Evolutionary conservation across 2,888 invertebrate genomes (phyloP), one percentile per base, ranked within the genome.

Genomic region (Sesia apiformis): DNA sequence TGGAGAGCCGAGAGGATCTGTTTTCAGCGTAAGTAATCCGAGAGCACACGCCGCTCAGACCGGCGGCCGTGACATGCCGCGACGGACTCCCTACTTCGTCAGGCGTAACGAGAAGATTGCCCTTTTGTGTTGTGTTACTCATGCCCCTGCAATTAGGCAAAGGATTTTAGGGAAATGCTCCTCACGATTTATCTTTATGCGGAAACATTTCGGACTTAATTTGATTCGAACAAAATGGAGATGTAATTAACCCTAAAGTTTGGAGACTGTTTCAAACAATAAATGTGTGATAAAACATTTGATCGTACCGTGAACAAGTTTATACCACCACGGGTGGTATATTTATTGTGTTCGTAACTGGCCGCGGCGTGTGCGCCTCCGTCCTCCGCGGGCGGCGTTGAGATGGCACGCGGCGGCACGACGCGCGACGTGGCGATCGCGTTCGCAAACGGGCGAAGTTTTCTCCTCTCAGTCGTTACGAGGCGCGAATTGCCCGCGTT

Each of bases 401-500:
- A 1, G 23, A 23, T 23, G 23, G 23, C 23, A 23, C 23, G 23
- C 23, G 23, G 23, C 23, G 23, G 1, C 23, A 23, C 23, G 23
- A 61, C 66, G n/a, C n/a, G n/a, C 63, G 61, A 61, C 66, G 61
- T 67, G 78, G 72, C 76, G 75, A 74, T 78, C 74, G 68, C 69
- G 70, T 74, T 72, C 70, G 60, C 67, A 84, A 88, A 86, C 85
- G 81, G 85, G 72, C 79, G 71, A 88, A 89, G 83, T 89, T 88
- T 85, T 79, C 84, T 83, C 78, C 80, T 73, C 78, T 66, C 74
- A 77, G 83, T 84, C 89, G 87, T 89, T 87, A 87, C 83, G 84
- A 86, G 86, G 88, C 89, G 89, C 80, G 88, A 89, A 89, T 83
- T 81, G 80, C 84, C 80, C 70, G 83, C 86, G 87, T 86, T 84